phyloP scores from a whole-genome alignment of 2,888 invertebrate species.

The Emmelina monodactyla region DNA sequence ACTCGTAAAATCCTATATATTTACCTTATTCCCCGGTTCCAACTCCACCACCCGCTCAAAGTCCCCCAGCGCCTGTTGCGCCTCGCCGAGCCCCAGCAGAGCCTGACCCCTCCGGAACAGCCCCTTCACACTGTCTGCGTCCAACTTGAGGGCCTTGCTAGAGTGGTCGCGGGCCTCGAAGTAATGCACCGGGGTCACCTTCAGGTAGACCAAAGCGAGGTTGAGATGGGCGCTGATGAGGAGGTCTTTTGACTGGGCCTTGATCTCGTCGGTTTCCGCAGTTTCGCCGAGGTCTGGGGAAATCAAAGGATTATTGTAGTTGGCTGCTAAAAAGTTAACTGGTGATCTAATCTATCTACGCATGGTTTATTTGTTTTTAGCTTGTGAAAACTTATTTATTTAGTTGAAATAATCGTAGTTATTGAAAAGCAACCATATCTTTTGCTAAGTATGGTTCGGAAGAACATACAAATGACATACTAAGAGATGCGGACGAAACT shows the following conservation, averaged over 20 bases:
- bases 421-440: too few species aligned
- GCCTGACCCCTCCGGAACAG: slow-evolving; percentile 89
- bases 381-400: too few species aligned
- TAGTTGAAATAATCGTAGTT: too few species aligned
- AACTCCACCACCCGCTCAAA: slow-evolving; percentile 78
- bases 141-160: slow-evolving; percentile 77
- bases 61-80: slow-evolving; percentile 77
- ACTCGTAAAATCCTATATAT: not conserved
- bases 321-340: too few species aligned
- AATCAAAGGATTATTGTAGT: too few species aligned
- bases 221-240: slow-evolving; percentile 80
- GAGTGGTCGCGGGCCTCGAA: slow-evolving; percentile 78
- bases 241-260: slow-evolving; percentile 43
- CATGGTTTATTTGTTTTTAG: too few species aligned
- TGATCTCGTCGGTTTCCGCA: slow-evolving; percentile 29
- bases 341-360: too few species aligned
- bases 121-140: slow-evolving; percentile 85
- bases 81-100: slow-evolving; percentile 75
- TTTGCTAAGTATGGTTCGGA: too few species aligned
- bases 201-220: slow-evolving; percentile 82
- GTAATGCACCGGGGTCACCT: slow-evolving; percentile 70
- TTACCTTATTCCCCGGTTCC: slow-evolving; percentile 82
- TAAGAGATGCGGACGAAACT: too few species aligned
- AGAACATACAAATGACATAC: too few species aligned
- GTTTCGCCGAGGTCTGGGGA: slow-evolving; percentile 31